A percentile compares a stretch with the other conserved stretches of the same genome.
These are phyloP conservation scores for Trichechus manatus DNA, from an alignment of 2,113 vertebrate genomes.

Conservation along the genomic window DNA sequence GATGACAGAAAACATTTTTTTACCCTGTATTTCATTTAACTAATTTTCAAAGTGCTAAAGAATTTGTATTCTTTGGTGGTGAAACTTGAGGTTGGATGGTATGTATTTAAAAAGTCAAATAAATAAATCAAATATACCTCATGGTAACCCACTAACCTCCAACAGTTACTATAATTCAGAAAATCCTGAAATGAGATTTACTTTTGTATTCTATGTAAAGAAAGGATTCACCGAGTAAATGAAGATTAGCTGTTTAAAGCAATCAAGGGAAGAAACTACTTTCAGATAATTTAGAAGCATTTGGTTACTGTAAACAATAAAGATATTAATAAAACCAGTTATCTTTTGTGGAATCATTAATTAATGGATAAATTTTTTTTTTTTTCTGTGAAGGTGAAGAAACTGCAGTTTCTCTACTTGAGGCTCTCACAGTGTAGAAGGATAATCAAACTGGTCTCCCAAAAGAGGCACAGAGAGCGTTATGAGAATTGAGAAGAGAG, in stretches of 20 bases:
- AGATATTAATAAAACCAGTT: constrained; percentile 29
- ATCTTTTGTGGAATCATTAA: constrained; percentile 41
- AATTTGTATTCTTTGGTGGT: constrained; percentile 64
- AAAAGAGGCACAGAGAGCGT: neutral
- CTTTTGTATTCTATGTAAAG: constrained; percentile 49
- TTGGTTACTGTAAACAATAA: constrained; percentile 30
- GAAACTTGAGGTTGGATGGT: neutral
- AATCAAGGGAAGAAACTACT: neutral
- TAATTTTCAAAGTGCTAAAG: constrained; percentile 62
- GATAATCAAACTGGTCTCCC: neutral
- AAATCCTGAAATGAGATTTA: constrained; percentile 50
- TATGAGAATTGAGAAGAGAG: neutral
- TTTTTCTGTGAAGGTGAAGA: constrained; percentile 35
- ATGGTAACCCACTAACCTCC: constrained; percentile 19
- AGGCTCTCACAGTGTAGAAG: neutral
- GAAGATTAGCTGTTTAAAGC: constrained; percentile 53
- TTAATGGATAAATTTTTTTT: neutral
- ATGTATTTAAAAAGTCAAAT: constrained; percentile 36
- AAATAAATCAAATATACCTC: constrained; percentile 57
- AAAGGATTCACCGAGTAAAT: constrained; percentile 22
- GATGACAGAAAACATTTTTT: constrained; percentile 54
- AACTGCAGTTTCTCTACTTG: constrained; percentile 5
- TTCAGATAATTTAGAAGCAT: constrained; percentile 49
- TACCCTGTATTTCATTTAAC: constrained; percentile 59
- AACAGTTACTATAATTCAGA: constrained; percentile 54